These are phyloP conservation scores for Metalampra italica DNA, from an alignment of 2,888 invertebrate species.

Conservation along the genomic window DNA sequence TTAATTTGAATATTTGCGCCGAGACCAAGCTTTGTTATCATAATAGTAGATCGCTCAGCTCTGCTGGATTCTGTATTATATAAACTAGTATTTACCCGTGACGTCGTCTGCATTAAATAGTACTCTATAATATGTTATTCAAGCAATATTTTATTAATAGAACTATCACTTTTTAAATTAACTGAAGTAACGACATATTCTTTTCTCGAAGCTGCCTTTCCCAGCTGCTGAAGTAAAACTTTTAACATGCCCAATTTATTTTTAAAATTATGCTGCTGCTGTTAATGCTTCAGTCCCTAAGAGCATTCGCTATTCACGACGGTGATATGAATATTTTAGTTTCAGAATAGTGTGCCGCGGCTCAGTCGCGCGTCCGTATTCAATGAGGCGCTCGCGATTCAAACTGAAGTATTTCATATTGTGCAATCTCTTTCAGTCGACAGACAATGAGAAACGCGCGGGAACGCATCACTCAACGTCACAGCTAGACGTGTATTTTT, in stretches of 20 bases:
- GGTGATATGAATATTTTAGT: slow-evolving; percentile 53
- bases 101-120: too few species aligned
- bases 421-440: slow-evolving; percentile 66
- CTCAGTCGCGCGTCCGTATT: slow-evolving; percentile 43
- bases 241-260: not conserved
- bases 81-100: too few species aligned
- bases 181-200: too few species aligned
- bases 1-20: slow-evolving; percentile 58
- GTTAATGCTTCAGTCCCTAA: not conserved
- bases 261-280: not conserved
- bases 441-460: slow-evolving; percentile 64
- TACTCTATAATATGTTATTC: too few species aligned
- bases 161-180: too few species aligned
- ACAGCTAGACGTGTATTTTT: slow-evolving; percentile 65
- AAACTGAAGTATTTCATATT: slow-evolving; percentile 71
- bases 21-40: slow-evolving; percentile 43
- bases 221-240: too few species aligned
- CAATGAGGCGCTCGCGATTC: slow-evolving; percentile 62
- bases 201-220: too few species aligned
- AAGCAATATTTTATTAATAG: too few species aligned
- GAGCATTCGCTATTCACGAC: not conserved
- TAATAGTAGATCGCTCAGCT: slow-evolving; percentile 36
- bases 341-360: slow-evolving; percentile 37
- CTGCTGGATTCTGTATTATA: slow-evolving; percentile 1
- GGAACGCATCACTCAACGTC: slow-evolving; percentile 75